Conservation (phyloP, 2,888 invertebrate genomes). For the Phaonia tiefii region DNA sequence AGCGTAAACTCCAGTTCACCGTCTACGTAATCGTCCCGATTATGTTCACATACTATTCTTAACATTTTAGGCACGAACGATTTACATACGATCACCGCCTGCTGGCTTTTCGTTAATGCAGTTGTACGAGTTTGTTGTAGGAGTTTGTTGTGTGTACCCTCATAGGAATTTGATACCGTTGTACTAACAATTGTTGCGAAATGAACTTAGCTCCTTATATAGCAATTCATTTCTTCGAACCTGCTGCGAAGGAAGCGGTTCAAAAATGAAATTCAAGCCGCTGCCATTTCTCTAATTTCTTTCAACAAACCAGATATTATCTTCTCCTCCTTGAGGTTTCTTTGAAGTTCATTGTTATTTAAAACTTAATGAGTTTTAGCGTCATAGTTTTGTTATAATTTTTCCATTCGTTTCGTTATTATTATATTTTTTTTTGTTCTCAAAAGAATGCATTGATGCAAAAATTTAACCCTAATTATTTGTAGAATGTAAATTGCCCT, state of each 20-base stretch:
- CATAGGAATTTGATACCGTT: conserved; percentile 36
- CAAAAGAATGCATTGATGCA: conserved; percentile 62
- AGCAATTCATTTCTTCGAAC: conserved; percentile 1
- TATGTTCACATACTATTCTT: too few species aligned
- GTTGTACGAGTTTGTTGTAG: too few species aligned
- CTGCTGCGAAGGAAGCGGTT: neutral
- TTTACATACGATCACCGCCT: too few species aligned
- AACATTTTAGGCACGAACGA: too few species aligned
- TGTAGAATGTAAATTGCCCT: conserved; percentile 63
- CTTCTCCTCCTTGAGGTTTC: conserved; percentile 16
- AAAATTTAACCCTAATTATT: conserved; percentile 66
- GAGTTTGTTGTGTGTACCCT: neutral
- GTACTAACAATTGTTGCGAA: conserved; percentile 6
- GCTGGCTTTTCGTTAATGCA: too few species aligned
- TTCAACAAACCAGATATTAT: conserved; percentile 24
- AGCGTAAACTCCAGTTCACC: too few species aligned
- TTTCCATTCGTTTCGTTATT: neutral
- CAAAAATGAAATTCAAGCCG: conserved; percentile 18
- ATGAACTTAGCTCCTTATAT: too few species aligned
- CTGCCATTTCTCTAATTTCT: conserved; percentile 35
- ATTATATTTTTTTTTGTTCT: conserved; percentile 34
- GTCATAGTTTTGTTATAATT: neutral
- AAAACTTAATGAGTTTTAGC: conserved; percentile 27
- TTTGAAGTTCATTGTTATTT: conserved; percentile 27
- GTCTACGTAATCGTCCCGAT: too few species aligned